Evolutionary conservation across 2,797 vertebrate species (phyloP), one percentile per base, ranked within the genome.

Genomic region (Cyclopterus lumpus): DNA sequence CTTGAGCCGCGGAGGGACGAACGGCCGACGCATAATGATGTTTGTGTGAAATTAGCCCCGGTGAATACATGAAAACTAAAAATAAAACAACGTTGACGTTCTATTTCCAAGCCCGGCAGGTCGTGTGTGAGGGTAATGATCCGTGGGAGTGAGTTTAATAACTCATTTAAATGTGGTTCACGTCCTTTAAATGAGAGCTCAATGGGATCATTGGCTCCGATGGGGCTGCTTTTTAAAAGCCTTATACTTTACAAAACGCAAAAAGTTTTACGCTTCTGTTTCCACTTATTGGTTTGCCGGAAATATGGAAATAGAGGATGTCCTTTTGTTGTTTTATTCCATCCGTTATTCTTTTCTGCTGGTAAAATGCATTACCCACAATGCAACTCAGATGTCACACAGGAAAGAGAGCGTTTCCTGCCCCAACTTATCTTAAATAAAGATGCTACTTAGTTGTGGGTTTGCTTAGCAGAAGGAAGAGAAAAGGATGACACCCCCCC

Each of bases 1-100:
- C 89, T 90, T 81, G 85, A 86, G 91, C 83, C 67, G 58, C 46
- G 10, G 62, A 78, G 69, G 77, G n/a, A n/a, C n/a, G 73, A 28
- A 82, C 58, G 67, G 76, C n/a, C 48, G 59, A 77, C 61, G 92
- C 89, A 93, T 92, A 89, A 85, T 91, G 88, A 90, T 89, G 89
- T 89, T 92, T 91, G 88, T 82, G n/a, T 80, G 85, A 91, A 93
- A 92, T 88, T 86, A 89, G 82, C 79, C 18, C 70, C 87, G 79
- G 73, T 83, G 87, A 90, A 91, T 88, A 73, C 78, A 84, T 85
- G 67, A 80, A 86, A 86, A 80, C 61, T 65, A 71, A 89, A 26
- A n/a, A n/a, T n/a, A n/a, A n/a, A n/a, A n/a, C n/a, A n/a, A n/a
- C n/a, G n/a, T 63, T 79, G 63, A 53, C 6, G 58, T 67, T 82